Evolutionary conservation across 1,140 invertebrate species (phyloP).

Genomic region (Lamellibrachia luymesi): DNA sequence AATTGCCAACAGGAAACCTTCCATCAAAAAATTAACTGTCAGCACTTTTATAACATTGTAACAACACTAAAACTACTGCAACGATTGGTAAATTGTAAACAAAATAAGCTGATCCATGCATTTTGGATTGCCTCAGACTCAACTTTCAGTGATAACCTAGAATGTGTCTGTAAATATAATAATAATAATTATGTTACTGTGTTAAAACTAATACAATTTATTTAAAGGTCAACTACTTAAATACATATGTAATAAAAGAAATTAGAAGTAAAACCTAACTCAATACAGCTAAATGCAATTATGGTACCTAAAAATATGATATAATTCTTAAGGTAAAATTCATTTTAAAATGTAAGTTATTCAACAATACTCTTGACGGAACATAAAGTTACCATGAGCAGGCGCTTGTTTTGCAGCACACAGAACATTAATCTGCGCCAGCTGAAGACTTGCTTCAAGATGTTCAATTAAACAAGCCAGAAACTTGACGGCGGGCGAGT

Average conservation of each 20-base stretch:
- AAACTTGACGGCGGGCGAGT: slow-evolving; percentile 42
- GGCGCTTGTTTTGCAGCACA: slow-evolving; percentile 47
- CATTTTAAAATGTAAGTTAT: no score
- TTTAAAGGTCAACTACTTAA: slow-evolving; percentile 27
- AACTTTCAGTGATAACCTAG: no score
- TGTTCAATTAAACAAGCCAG: slow-evolving; percentile 31
- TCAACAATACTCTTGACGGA: no score
- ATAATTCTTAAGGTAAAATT: no score
- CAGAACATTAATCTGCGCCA: slow-evolving; percentile 54
- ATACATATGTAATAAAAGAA: no score
- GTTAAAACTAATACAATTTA: slow-evolving; percentile 34
- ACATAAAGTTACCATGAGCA: slow-evolving; percentile 40
- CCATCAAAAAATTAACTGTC: not conserved
- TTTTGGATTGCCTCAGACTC: no score
- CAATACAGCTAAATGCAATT: no score
- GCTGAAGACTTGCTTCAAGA: slow-evolving; percentile 40
- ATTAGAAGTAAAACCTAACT: no score
- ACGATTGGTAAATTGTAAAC: not conserved
- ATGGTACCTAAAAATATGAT: no score
- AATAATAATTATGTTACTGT: no score
- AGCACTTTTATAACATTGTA: not conserved
- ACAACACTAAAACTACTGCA: not conserved
- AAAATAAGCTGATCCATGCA: not conserved
- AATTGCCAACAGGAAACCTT: not conserved
- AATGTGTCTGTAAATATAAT: no score